Base-by-base conservation (phyloP, 2,113 vertebrate genomes). In the Pionites leucogaster region DNA sequence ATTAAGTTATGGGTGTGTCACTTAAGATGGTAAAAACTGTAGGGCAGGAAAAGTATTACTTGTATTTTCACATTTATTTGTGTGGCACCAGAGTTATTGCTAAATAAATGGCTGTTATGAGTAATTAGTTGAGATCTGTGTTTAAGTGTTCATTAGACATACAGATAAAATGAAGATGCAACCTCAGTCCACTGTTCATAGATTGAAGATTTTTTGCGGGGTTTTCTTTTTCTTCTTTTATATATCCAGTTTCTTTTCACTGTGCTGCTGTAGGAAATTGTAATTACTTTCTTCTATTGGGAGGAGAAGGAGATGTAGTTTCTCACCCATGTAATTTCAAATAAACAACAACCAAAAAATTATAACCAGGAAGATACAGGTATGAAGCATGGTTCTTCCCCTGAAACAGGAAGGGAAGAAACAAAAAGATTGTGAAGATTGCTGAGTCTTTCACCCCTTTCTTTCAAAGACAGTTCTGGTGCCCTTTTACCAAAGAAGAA, bases 381-480 rank as follows among this genome's bases (percentile, higher is more conserved):
- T 49, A 60, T 57, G 35, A 50, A 81, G 17, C 76, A 55, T 82
- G 22, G 27, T 62, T 76, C 25, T 65, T 79, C 20, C 41, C 10
- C 41, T 83, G 42, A 81, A 92, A 89, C 13, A 91, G 35, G 47
- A 88, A 88, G 16, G 24, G 18, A 35, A 77, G 71, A 82, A 84
- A 68, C 20, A 33, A 44, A 59, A 81, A 86, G 14, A 72, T 47
- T 87, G 57, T 12, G 28, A 85, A 86, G 68, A 84, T 31, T 1
- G 2, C 23, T 17, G 33, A 59, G 44, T 52, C 70, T 79, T 96
- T 90, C 50, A 71, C 65, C 17, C 39, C 35, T 68, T 93, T 47
- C 46, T 91, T 95, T 95, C 77, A 95, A 93, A 95, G 86, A 63
- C 76, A 49, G 22, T 70, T 79, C 69, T 89, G 44, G 28, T 85